Percentiles rank a stretch among this genome's conserved stretches.
Conservation (phyloP, 2,797 vertebrate species). For the Kryptopterus vitreolus region DNA sequence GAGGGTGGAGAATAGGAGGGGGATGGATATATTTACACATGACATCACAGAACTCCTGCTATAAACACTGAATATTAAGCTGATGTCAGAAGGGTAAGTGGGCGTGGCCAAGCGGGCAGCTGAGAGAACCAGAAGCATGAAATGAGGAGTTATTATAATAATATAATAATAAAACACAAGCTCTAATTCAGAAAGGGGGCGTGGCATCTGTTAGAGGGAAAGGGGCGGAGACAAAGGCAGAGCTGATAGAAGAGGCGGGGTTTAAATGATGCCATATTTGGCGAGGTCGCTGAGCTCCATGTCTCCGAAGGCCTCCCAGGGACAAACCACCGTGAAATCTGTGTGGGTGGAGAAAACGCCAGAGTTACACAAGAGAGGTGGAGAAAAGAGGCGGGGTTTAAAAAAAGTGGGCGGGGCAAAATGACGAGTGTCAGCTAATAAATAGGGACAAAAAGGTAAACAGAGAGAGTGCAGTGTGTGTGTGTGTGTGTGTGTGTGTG, state of each 20-base stretch:
- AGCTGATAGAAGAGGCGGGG: background rate
- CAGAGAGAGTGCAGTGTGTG: background rate
- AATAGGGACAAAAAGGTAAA: background rate
- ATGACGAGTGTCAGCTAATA: background rate
- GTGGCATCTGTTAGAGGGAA: background rate
- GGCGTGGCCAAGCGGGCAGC: no score
- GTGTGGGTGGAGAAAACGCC: background rate
- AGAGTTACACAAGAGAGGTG: slow-evolving; percentile 37
- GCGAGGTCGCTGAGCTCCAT: slow-evolving; percentile 84
- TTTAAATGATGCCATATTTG: slow-evolving; percentile 84
- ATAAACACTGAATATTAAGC: no score
- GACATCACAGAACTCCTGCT: no score
- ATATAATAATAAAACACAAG: slow-evolving; percentile 55
- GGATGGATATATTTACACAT: no score
- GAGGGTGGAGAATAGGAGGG: no score
- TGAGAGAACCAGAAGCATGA: no score
- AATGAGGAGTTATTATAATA: no score
- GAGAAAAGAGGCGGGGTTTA: background rate
- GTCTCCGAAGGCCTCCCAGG: slow-evolving; percentile 84
- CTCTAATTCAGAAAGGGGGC: background rate
- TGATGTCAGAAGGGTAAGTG: no score
- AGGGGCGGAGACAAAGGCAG: slow-evolving; percentile 40
- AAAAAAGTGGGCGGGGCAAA: background rate
- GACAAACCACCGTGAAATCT: slow-evolving; percentile 84
- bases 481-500: slow-evolving; percentile 7